Evolutionary conservation across 2,888 invertebrate genomes (phyloP).

Genomic region (Agonopterix heracliana): DNA sequence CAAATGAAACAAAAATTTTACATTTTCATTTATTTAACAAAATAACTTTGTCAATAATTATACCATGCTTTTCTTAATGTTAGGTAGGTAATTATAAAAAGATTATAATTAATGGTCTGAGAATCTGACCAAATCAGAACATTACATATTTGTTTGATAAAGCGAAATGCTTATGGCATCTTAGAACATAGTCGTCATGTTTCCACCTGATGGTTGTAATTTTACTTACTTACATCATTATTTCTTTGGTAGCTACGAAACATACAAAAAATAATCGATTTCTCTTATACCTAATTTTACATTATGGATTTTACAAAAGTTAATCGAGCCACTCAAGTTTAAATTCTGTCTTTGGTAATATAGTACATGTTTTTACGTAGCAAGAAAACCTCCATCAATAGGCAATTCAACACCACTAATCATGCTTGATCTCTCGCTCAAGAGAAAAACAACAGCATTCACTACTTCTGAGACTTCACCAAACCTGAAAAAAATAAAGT

Average conservation of each 20-base stretch:
- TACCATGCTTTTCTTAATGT: neutral
- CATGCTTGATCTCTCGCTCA: slow-evolving; percentile 86
- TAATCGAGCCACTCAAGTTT: neutral
- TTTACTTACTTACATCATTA: neutral
- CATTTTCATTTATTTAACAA: slow-evolving; percentile 10
- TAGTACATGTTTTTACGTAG: slow-evolving; percentile 45
- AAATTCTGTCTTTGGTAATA: slow-evolving; percentile 3
- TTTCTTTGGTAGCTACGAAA: slow-evolving; percentile 5
- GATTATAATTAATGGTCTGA: no score
- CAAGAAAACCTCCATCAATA: slow-evolving; percentile 87
- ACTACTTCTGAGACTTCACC: slow-evolving; percentile 90
- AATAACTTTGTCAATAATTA: neutral
- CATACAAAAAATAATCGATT: neutral
- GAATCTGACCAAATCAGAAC: no score
- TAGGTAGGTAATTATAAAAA: neutral
- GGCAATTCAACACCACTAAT: slow-evolving; percentile 86
- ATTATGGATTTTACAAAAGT: neutral
- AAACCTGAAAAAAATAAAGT: slow-evolving; percentile 56
- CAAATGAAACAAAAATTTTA: no score
- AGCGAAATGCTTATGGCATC: no score
- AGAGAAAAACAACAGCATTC: slow-evolving; percentile 84
- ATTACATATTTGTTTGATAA: no score
- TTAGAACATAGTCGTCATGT: no score
- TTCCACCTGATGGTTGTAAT: no score
- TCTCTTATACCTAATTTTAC: neutral